Evolutionary conservation across 2,888 invertebrate species (phyloP), one percentile per base, ranked within the genome.

Genomic region (Perithous albicinctus): DNA sequence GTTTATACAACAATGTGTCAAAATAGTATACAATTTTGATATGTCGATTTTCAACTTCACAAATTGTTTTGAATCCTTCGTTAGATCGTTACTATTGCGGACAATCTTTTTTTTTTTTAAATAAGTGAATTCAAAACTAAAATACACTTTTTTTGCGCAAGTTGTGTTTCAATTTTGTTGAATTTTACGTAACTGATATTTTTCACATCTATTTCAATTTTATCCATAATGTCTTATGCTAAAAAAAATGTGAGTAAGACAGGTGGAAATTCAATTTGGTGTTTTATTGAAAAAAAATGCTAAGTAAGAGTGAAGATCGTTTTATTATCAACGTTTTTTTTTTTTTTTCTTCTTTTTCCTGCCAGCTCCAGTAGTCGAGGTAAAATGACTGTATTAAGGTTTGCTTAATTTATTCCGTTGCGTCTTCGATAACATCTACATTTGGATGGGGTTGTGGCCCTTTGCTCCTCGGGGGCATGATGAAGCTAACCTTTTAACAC

Each of bases 401-500:
- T 51, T 59, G 67, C 51, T 48, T 43, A 59, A 66, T 66, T 66
- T 76, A 66, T 66, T 48, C 66, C 66, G 75, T 41, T 23, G 64
- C 48, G 26, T 76, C 29, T 59, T 48, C 66, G 72, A 67, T 61
- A 51, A 61, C 66, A 48, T 66, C 51, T 29, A 41, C 48, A 56
- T 51, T 46, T 29, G 56, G 46, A 43, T 56, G 41, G 41, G 38
- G 20, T 46, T 26, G 59, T 43, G 46, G 32, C 69, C n/a, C 59
- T 64, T 41, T 15, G 43, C 67, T 67, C 78, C 78, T 63, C 48
- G 20, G 75, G n/a, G 54, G 54, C n/a, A 32, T 73, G 70, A 76
- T 79, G 72, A 74, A 72, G 61, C 32, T 59, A 76, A 64, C 46
- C 81, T 78, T 73, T 70, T 76, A 78, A 63, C 69, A 46, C 46